Percentiles rank a stretch among this genome's conserved stretches.
phyloP scores from a whole-genome alignment of 2,888 invertebrate genomes.

The Ptilodon capucinus region DNA sequence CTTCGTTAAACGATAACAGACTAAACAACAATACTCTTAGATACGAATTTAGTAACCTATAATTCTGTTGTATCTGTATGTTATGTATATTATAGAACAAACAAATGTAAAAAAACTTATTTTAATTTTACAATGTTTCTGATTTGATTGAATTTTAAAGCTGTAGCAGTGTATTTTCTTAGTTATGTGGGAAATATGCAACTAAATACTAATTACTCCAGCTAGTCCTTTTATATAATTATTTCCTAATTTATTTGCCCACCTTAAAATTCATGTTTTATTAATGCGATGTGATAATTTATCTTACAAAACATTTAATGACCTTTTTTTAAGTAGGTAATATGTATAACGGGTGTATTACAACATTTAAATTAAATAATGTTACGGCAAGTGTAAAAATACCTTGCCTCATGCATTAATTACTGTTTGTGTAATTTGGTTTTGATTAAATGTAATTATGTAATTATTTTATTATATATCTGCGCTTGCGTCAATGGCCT shows the following conservation, averaged over 20 bases:
- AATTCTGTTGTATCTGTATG: too few relatives aligned
- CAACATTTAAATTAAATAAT: neutral
- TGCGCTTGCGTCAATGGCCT: too few relatives aligned
- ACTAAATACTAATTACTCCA: conserved; percentile 13
- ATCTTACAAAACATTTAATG: conserved; percentile 2
- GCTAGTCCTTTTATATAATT: neutral
- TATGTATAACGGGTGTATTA: neutral
- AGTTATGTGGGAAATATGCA: neutral
- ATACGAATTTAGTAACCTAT: too few relatives aligned
- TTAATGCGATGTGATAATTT: neutral
- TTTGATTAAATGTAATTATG: too few relatives aligned
- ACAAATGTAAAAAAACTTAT: too few relatives aligned
- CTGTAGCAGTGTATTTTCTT: too few relatives aligned
- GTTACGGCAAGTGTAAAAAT: neutral
- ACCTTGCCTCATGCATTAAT: neutral
- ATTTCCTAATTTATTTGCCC: conserved; percentile 1
- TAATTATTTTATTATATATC: too few relatives aligned
- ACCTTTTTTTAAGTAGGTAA: neutral
- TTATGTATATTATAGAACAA: too few relatives aligned
- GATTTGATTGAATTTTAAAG: too few relatives aligned
- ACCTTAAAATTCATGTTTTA: neutral
- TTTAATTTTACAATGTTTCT: too few relatives aligned
- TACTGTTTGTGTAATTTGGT: neutral
- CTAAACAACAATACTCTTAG: too few relatives aligned
- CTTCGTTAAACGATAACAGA: conserved; percentile 30